Percentiles rank a stretch among this genome's conserved stretches.
These are phyloP conservation scores for Nyctereutes procyonoides DNA, from an alignment of 2,113 vertebrate species.

Conservation along the genomic window DNA sequence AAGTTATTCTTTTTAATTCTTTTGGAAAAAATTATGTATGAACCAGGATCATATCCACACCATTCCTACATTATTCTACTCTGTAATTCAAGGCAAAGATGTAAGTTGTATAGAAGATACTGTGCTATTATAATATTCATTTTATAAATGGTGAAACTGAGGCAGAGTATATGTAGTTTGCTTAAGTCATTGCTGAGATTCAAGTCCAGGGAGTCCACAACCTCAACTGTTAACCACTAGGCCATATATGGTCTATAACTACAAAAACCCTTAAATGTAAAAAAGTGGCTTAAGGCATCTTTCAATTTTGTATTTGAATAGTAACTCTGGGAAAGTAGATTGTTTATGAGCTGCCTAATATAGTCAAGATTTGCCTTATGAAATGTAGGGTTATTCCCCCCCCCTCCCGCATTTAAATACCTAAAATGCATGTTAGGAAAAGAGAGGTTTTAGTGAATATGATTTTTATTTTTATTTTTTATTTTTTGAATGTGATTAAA, in stretches of 20 bases:
- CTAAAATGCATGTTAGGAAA: neutral
- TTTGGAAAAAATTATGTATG: neutral
- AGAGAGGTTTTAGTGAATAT: slow-evolving; percentile 9
- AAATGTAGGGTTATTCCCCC: neutral
- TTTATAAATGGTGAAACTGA: neutral
- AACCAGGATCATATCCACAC: neutral
- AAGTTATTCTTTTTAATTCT: slow-evolving; percentile 4
- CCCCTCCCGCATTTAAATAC: neutral
- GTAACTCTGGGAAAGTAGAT: neutral
- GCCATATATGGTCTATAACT: neutral
- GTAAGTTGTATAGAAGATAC: neutral
- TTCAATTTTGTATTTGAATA: neutral
- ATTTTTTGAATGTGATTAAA: neutral
- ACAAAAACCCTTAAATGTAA: neutral
- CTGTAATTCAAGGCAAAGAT: neutral
- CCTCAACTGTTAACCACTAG: neutral
- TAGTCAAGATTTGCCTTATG: neutral
- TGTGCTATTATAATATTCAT: neutral
- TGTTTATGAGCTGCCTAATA: neutral
- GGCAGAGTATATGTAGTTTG: neutral
- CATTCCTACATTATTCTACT: neutral
- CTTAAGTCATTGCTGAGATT: neutral
- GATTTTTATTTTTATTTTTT: neutral
- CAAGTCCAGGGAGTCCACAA: neutral
- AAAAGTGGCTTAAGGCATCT: neutral